phyloP scores from a whole-genome alignment of 1,140 invertebrate species.

The Paraescarpia echinospica region DNA sequence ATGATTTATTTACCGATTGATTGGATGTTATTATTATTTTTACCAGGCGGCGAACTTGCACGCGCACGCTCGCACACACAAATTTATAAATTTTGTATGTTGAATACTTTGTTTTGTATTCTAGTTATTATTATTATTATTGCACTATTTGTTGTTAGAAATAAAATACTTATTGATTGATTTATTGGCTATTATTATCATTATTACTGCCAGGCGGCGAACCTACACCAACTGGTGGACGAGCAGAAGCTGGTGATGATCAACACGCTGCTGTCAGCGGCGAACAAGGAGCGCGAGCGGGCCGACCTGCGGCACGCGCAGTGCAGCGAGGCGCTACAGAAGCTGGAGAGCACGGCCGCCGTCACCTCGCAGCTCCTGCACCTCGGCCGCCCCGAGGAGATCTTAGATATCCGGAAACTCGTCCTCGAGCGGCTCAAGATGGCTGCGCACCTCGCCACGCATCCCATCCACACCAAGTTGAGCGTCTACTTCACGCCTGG shows the following conservation, averaged over 20 bases:
- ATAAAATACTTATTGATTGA: too few relatives aligned
- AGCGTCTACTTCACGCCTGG: slow-evolving; percentile 38
- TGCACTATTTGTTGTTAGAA: too few relatives aligned
- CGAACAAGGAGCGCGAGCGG: slow-evolving; percentile 33
- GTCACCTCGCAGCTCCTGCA: slow-evolving; percentile 30
- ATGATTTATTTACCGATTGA: too few relatives aligned
- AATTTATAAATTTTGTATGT: too few relatives aligned
- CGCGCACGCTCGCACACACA: too few relatives aligned
- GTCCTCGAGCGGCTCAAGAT: slow-evolving; percentile 42
- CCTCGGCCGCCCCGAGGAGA: slow-evolving; percentile 44
- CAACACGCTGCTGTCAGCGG: slow-evolving; percentile 31
- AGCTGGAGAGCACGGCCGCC: neutral
- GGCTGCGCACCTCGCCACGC: slow-evolving; percentile 39
- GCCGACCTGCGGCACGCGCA: neutral
- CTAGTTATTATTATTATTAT: too few relatives aligned
- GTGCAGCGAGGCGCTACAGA: neutral
- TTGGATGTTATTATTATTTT: too few relatives aligned
- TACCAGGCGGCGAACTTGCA: too few relatives aligned
- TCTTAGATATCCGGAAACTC: slow-evolving; percentile 37
- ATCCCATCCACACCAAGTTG: slow-evolving; percentile 38
- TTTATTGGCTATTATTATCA: too few relatives aligned
- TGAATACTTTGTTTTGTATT: too few relatives aligned
- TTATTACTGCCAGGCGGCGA: slow-evolving; percentile 34
- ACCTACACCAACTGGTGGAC: slow-evolving; percentile 46
- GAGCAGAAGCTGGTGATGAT: slow-evolving; percentile 35